Evolutionary conservation across 2,113 vertebrate species (phyloP).

Genomic region (Vulpes ferrilata): DNA sequence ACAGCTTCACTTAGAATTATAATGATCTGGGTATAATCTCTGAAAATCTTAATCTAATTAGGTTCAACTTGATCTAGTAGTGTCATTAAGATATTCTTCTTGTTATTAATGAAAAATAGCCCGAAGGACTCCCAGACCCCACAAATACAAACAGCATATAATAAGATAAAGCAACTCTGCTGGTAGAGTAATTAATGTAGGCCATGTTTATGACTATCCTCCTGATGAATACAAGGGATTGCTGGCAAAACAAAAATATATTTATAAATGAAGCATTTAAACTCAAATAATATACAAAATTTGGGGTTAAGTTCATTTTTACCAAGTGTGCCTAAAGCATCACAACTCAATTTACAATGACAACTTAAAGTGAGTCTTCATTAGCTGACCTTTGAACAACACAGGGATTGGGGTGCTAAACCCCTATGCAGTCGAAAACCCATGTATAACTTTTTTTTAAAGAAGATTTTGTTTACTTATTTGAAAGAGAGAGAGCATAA

Average conservation of each 20-base stretch:
- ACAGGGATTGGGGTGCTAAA: too few species aligned
- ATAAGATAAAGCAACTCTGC: background rate
- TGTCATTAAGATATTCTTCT: background rate
- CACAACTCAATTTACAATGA: background rate
- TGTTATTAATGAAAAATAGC: conserved; percentile 34
- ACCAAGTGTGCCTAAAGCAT: background rate
- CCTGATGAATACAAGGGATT: conserved; percentile 14
- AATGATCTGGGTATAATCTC: background rate
- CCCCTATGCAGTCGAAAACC: too few species aligned
- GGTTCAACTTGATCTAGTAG: background rate
- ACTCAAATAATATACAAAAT: background rate
- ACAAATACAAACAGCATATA: conserved; percentile 17
- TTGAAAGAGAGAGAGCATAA: too few species aligned
- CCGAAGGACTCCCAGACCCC: background rate
- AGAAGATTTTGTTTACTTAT: too few species aligned
- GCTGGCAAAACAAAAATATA: background rate
- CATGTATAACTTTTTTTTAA: too few species aligned
- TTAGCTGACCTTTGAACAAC: background rate
- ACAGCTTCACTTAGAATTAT: background rate
- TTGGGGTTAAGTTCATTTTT: conserved; percentile 26
- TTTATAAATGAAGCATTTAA: conserved; percentile 17
- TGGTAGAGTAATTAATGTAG: background rate
- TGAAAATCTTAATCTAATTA: background rate
- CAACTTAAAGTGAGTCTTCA: background rate
- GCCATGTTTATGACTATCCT: background rate